Percentiles rank a stretch among this genome's conserved stretches.
Evolutionary conservation across 1,140 invertebrate genomes (phyloP).

Genomic region (Leptopilina boulardi): DNA sequence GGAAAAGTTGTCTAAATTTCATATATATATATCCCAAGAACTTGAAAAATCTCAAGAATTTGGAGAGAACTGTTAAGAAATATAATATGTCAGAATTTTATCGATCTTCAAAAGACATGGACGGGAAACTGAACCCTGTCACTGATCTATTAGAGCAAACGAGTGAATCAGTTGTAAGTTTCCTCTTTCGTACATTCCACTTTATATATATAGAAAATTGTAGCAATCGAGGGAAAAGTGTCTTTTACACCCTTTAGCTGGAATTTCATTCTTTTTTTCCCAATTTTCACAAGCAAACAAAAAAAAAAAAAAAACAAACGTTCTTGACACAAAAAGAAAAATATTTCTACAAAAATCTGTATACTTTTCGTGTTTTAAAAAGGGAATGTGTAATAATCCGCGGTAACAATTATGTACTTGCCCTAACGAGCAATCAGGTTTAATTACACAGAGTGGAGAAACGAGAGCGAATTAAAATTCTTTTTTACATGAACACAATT

Average conservation of each 20-base stretch:
- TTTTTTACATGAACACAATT: neutral
- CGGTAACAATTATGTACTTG: neutral
- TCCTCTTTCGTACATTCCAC: neutral
- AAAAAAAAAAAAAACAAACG: too few species aligned
- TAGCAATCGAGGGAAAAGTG: neutral
- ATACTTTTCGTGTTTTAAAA: neutral
- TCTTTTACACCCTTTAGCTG: neutral
- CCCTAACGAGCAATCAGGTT: neutral
- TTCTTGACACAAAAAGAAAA: too few species aligned
- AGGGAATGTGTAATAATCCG: neutral
- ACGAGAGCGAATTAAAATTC: neutral
- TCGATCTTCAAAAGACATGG: neutral
- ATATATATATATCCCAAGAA: too few species aligned
- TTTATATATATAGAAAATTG: neutral
- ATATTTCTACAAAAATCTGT: too few species aligned
- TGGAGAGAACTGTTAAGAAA: neutral
- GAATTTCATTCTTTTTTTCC: neutral
- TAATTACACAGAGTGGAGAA: neutral
- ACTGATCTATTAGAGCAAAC: neutral
- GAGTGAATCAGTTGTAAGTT: neutral
- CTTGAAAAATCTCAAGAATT: neutral
- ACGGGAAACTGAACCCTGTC: neutral
- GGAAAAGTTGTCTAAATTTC: too few species aligned
- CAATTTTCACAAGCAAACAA: neutral
- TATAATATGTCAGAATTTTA: neutral